Evolutionary conservation across 2,797 vertebrate genomes (phyloP).

Genomic region (Peromyscus aztecus): DNA sequence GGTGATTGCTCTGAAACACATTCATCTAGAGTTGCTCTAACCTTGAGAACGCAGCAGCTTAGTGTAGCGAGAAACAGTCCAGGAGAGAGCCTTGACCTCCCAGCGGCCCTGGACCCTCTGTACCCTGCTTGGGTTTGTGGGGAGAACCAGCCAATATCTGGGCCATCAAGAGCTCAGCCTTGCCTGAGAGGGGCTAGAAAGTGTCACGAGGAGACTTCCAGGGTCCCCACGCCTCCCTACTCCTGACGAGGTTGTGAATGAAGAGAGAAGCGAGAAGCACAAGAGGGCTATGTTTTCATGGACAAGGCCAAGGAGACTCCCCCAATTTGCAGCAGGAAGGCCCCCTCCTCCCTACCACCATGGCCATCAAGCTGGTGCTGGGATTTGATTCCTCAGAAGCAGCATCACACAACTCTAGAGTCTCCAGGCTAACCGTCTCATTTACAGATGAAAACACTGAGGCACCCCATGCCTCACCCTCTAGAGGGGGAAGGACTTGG

Average conservation of each 20-base stretch:
- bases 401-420: background rate
- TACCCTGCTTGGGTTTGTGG: background rate
- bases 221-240: background rate
- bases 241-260: background rate
- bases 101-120: background rate
- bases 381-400: slow-evolving; percentile 19
- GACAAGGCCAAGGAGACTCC: background rate
- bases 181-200: background rate
- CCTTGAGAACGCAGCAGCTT: slow-evolving; percentile 86
- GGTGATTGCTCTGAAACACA: slow-evolving; percentile 83
- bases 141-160: background rate
- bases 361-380: background rate
- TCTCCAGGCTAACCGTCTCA: background rate
- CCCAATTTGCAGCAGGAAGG: background rate
- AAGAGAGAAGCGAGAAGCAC: background rate
- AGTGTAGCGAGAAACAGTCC: background rate
- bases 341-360: background rate
- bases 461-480: background rate
- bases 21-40: slow-evolving; percentile 87
- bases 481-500: background rate
- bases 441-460: slow-evolving; percentile 20
- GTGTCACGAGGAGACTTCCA: background rate
- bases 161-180: background rate
- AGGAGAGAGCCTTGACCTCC: background rate
- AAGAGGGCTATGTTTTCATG: fast-evolving